Base-by-base conservation (phyloP, 2,113 vertebrate species). In the Plecotus auritus region DNA sequence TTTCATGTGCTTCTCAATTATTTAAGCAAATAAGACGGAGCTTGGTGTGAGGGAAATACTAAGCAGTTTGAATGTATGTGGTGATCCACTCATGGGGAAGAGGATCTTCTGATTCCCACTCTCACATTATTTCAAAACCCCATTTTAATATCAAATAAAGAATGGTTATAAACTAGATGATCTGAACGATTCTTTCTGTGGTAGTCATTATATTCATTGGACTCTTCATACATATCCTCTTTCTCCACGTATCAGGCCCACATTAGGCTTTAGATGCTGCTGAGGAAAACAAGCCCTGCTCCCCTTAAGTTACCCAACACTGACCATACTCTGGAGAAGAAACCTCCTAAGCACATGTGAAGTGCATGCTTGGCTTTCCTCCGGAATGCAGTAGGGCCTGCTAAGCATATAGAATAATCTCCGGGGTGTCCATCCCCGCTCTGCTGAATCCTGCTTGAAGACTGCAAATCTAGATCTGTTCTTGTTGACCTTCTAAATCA, bases 401-500 rank as follows among this genome's bases (percentile, higher is more conserved):
- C 5, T 49, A 90, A 90, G n/a, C 73, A 69, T 66, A 42, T 16
- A 17, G 26, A 45, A 66, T n/a, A 61, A 72, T 12, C n/a, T 91
- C 30, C 28, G 45, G 66, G 37, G 28, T 92, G 59, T 85, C 59
- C 73, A 78, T 51, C 64, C 51, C 51, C 23, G 13, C 20, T 94
- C 72, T 87, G 30, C 35, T 73, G 47, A 95, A 74, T 90, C 83
- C 22, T 90, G 64, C 47, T 85, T 90, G 40, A 67, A 45, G 35
- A 95, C 59, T 94, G 42, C 30, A 26, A 73, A n/a, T 90, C 70
- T 90, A 61, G 26, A 77, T 54, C 64, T 85, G 37, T 88, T n/a
- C 20, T 54, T 59, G 37, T 28, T 66, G 85, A 93, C 69, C 42
- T 95, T 82, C 30, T 88, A 30, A 97, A 90, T 93, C 77, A 95